phyloP scores from a whole-genome alignment of 2,797 vertebrate species.

The Potorous gilbertii region DNA sequence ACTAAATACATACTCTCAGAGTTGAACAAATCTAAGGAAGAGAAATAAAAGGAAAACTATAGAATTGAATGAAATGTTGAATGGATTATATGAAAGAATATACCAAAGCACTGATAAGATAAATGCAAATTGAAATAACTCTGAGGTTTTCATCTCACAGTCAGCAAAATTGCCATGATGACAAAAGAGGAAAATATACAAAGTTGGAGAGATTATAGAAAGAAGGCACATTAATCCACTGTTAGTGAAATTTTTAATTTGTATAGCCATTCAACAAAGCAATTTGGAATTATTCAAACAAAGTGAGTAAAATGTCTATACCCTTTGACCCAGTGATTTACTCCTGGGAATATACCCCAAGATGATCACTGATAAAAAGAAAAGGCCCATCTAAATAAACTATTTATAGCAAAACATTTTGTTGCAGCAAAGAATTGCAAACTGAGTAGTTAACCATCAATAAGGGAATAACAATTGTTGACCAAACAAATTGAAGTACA shows the following conservation, averaged over 20 bases:
- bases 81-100: neutral
- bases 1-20: neutral
- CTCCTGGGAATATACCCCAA: neutral
- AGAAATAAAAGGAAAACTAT: neutral
- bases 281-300: neutral
- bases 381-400: neutral
- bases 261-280: neutral
- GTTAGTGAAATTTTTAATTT: neutral
- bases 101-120: neutral
- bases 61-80: neutral
- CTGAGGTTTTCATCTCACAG: neutral
- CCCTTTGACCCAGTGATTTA: neutral
- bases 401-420: neutral
- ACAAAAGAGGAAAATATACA: neutral
- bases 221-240: neutral
- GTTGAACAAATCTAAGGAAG: neutral
- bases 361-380: neutral
- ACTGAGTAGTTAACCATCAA: neutral
- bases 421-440: neutral
- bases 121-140: neutral
- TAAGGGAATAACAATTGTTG: neutral
- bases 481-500: neutral
- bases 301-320: neutral
- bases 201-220: neutral
- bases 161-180: neutral